These are phyloP conservation scores for Periophthalmodon schlosseri DNA, from an alignment of 2,113 vertebrate genomes.

Conservation along the genomic window DNA sequence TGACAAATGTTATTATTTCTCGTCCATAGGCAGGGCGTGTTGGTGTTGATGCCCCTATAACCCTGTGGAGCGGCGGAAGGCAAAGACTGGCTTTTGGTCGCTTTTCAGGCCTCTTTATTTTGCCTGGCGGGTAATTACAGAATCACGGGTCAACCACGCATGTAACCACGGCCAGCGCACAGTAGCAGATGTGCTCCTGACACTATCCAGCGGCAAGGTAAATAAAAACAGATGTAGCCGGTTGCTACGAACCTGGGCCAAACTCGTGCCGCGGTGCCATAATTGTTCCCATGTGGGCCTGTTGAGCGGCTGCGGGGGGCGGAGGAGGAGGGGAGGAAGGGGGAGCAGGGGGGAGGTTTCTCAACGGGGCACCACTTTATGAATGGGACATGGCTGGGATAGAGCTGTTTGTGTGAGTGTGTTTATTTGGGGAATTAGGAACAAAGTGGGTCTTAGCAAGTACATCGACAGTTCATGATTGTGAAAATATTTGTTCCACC, in stretches of 20 bases:
- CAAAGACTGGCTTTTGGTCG: slow-evolving; percentile 68
- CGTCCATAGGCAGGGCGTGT: slow-evolving; percentile 29
- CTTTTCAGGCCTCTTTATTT: slow-evolving; percentile 78
- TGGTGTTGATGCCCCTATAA: slow-evolving; percentile 47
- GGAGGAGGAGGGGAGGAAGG: slow-evolving; percentile 55
- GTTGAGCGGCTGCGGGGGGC: slow-evolving; percentile 58
- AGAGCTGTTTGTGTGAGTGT: slow-evolving; percentile 51
- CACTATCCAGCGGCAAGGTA: slow-evolving; percentile 75
- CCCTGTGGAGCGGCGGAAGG: slow-evolving; percentile 44
- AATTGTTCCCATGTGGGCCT: slow-evolving; percentile 80
- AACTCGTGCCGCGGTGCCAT: slow-evolving; percentile 63
- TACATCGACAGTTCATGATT: not conserved
- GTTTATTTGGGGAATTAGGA: slow-evolving; percentile 34
- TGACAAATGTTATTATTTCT: slow-evolving; percentile 55
- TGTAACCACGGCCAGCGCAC: slow-evolving; percentile 80
- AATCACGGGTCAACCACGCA: slow-evolving; percentile 82
- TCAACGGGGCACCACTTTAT: slow-evolving; percentile 68
- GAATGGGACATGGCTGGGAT: slow-evolving; percentile 65
- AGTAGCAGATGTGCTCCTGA: slow-evolving; percentile 83
- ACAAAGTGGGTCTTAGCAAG: not conserved
- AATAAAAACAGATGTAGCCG: slow-evolving; percentile 83
- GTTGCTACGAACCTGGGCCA: slow-evolving; percentile 79
- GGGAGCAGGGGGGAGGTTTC: slow-evolving; percentile 61
- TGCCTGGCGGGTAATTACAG: slow-evolving; percentile 79
- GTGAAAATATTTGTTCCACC: not conserved